These are phyloP conservation scores for Timema podura DNA, from an alignment of 2,888 invertebrate genomes.

Conservation along the genomic window DNA sequence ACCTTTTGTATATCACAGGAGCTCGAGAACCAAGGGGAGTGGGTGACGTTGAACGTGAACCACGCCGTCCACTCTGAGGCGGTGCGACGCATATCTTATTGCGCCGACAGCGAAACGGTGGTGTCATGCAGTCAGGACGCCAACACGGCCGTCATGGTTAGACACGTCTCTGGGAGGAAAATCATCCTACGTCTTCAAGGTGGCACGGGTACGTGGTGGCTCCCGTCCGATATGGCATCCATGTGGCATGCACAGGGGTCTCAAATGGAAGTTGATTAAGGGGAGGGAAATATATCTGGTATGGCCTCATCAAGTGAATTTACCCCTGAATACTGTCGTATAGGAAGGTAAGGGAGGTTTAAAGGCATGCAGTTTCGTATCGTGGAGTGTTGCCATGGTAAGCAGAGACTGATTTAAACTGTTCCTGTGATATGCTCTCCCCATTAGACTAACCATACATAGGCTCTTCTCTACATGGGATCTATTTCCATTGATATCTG, in stretches of 20 bases:
- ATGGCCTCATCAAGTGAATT: no score
- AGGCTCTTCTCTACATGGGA: no score
- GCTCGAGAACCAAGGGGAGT: conserved; percentile 49
- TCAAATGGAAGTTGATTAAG: no score
- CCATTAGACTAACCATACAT: no score
- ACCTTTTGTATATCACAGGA: conserved; percentile 44
- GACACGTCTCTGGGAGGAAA: conserved; percentile 49
- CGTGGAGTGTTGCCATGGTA: no score
- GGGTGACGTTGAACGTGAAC: conserved; percentile 46
- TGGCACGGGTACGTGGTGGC: conserved; percentile 48
- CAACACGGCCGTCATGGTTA: conserved; percentile 48
- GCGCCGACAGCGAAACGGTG: conserved; percentile 47
- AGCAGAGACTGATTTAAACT: no score
- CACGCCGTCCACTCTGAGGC: conserved; percentile 50
- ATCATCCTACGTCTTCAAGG: conserved; percentile 52
- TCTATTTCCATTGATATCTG: no score
- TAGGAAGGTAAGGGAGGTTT: no score
- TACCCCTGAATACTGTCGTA: no score
- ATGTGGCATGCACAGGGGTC: background rate
- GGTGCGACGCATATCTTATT: conserved; percentile 49
- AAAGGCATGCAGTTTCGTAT: no score
- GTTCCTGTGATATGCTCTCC: no score
- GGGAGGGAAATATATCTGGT: no score
- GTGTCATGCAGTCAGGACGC: conserved; percentile 56
- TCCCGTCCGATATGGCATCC: background rate